Evolutionary conservation across 2,888 invertebrate genomes (phyloP).

Genomic region (Acronicta alni): DNA sequence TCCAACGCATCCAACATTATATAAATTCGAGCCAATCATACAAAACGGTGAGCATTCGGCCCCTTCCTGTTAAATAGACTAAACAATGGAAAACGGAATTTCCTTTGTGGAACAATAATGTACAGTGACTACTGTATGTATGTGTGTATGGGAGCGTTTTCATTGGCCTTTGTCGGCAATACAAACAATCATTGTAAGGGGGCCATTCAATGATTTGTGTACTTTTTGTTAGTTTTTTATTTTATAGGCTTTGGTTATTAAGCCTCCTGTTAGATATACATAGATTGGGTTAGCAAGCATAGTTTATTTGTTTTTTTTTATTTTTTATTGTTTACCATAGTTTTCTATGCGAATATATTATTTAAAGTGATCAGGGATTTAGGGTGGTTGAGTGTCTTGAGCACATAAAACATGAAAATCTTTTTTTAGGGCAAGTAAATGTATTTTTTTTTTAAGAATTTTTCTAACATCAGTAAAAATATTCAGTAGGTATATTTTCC

Average conservation of each 20-base stretch:
- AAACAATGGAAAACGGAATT: constrained; percentile 75
- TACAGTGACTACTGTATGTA: constrained; percentile 47
- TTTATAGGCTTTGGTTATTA: constrained; percentile 18
- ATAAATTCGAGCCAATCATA: constrained; percentile 30
- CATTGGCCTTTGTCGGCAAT: constrained; percentile 68
- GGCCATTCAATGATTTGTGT: constrained; percentile 26
- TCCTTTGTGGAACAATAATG: constrained; percentile 71
- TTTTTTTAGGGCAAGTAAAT: too few species aligned
- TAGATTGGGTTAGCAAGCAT: constrained; percentile 18
- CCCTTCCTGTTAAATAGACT: constrained; percentile 58
- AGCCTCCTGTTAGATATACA: constrained; percentile 21
- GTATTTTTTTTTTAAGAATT: too few species aligned
- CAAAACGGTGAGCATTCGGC: constrained; percentile 39
- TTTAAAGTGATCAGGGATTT: too few species aligned
- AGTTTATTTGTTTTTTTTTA: constrained; percentile 1
- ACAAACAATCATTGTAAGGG: constrained; percentile 36
- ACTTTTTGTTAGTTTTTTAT: constrained; percentile 28
- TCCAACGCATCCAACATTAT: constrained; percentile 12
- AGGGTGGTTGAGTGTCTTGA: too few species aligned
- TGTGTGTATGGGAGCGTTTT: constrained; percentile 73
- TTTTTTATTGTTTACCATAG: neutral
- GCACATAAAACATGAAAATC: too few species aligned
- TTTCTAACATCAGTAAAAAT: too few species aligned
- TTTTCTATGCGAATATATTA: neutral
- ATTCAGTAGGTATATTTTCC: too few species aligned